These are phyloP conservation scores for Platysternon megacephalum DNA, from an alignment of 2,113 vertebrate genomes.

Conservation along the genomic window DNA sequence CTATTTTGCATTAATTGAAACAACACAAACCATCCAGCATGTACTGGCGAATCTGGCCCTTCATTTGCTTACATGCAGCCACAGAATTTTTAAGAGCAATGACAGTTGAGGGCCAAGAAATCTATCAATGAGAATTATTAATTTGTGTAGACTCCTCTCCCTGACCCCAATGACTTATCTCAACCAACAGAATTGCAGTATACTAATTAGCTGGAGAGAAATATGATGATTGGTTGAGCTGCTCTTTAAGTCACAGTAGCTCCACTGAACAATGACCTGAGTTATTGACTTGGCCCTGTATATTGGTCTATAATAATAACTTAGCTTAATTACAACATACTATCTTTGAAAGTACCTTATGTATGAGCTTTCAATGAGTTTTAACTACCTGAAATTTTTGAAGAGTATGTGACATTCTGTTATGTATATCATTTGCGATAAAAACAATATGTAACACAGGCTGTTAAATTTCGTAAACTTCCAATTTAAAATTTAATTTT, in stretches of 20 bases:
- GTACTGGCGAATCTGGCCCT: background rate
- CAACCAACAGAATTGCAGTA: conserved; percentile 20
- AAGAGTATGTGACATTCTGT: background rate
- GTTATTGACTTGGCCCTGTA: background rate
- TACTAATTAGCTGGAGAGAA: conserved; percentile 58
- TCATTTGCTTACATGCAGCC: conserved; percentile 56
- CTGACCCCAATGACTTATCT: conserved; percentile 2
- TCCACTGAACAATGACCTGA: background rate
- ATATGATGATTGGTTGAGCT: conserved; percentile 50
- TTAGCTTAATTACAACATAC: background rate
- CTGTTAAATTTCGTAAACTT: background rate
- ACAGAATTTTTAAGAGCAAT: background rate
- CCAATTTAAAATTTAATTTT: background rate
- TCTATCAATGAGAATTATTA: conserved; percentile 25
- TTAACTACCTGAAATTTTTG: background rate
- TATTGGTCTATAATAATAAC: background rate
- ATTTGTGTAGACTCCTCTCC: conserved; percentile 22
- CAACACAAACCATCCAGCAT: background rate
- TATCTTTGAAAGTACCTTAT: background rate
- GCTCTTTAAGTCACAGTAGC: conserved; percentile 57
- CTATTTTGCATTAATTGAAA: background rate
- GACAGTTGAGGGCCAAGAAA: conserved; percentile 21
- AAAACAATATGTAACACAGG: background rate
- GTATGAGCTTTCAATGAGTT: background rate
- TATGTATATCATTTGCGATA: too few species aligned